phyloP scores from a whole-genome alignment of 2,113 vertebrate genomes.

The Coryphaenoides rupestris region DNA sequence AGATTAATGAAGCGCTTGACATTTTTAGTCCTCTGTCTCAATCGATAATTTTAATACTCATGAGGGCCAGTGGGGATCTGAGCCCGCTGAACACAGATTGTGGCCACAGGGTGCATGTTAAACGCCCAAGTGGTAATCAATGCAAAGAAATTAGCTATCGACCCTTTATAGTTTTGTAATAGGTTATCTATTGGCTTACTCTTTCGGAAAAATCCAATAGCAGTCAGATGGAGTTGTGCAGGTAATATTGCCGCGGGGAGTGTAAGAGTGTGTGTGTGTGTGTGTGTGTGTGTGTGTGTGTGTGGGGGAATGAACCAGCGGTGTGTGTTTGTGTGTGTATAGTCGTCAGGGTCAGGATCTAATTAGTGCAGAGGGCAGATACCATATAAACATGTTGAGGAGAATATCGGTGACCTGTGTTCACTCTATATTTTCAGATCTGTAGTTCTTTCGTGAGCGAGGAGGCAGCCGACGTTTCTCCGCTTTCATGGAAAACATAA shows the following conservation, averaged over 20 bases:
- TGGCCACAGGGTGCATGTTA: conserved; percentile 83
- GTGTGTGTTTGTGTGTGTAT: not conserved
- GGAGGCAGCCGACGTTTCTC: not conserved
- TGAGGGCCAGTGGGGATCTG: conserved; percentile 72
- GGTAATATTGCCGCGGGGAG: conserved; percentile 62
- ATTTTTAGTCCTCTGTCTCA: conserved; percentile 82
- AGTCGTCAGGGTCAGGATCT: conserved; percentile 72
- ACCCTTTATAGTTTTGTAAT: conserved; percentile 91
- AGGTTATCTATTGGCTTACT: conserved; percentile 94
- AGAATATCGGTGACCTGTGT: conserved; percentile 50
- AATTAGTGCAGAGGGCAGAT: conserved; percentile 83
- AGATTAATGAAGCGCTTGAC: conserved; percentile 86
- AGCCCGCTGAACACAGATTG: conserved; percentile 76
- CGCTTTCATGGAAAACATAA: not conserved
- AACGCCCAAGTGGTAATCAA: conserved; percentile 93
- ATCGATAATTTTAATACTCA: conserved; percentile 88
- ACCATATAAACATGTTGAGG: conserved; percentile 69
- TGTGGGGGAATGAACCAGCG: conserved; percentile 8
- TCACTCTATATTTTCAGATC: conserved; percentile 17
- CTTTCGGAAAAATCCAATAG: conserved; percentile 90
- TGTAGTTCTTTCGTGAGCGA: conserved; percentile 38
- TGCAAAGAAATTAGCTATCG: conserved; percentile 96
- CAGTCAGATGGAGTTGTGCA: conserved; percentile 83
- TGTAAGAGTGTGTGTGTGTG: conserved; percentile 16
- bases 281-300: conserved; percentile 22